A percentile compares a stretch with the other conserved stretches of the same genome.
Evolutionary conservation across 2,888 invertebrate genomes (phyloP).

Genomic region (Heliconius hortense): DNA sequence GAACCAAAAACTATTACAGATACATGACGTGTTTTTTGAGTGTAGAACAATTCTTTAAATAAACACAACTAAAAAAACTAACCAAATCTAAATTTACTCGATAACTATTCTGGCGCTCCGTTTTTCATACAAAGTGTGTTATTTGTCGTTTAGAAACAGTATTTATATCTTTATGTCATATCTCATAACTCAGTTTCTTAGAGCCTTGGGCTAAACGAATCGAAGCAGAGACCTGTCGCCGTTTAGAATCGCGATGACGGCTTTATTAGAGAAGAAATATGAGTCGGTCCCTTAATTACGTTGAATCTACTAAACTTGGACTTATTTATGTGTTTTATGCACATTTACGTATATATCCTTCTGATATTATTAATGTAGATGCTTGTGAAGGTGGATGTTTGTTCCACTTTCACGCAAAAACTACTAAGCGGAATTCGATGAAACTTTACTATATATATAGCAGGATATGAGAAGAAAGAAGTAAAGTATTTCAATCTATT

Average conservation of each 20-base stretch:
- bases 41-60: no score
- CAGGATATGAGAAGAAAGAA: no score
- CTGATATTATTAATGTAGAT: background rate
- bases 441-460: no score
- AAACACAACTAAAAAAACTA: background rate
- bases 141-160: slow-evolving; percentile 43
- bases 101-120: slow-evolving; percentile 14
- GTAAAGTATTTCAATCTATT: no score
- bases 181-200: slow-evolving; percentile 45
- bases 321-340: slow-evolving; percentile 13
- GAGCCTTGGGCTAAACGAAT: slow-evolving; percentile 38
- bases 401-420: no score
- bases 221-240: slow-evolving; percentile 38
- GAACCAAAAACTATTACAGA: no score
- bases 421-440: no score
- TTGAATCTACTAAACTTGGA: slow-evolving; percentile 15
- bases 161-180: slow-evolving; percentile 45
- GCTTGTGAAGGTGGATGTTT: no score
- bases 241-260: slow-evolving; percentile 40
- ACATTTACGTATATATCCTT: no score
- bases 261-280: slow-evolving; percentile 44
- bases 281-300: slow-evolving; percentile 41
- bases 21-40: no score
- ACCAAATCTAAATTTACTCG: background rate
- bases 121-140: slow-evolving; percentile 43